Percentiles rank a stretch among this genome's conserved stretches.
Conservation (phyloP, 1,140 invertebrate species). For the Diabrotica virgifera region DNA sequence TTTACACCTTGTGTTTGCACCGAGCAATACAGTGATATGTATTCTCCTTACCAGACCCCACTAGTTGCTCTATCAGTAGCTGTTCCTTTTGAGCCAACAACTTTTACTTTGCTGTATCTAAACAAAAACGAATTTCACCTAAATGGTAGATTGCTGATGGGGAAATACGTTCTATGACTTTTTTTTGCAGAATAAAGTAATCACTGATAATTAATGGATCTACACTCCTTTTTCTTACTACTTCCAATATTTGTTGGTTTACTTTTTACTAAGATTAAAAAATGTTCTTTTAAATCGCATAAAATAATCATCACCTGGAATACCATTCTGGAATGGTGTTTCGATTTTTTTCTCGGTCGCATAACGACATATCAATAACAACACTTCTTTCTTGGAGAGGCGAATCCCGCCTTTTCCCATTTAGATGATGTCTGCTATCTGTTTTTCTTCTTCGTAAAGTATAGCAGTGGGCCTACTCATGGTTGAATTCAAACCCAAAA, state of each 20-base stretch:
- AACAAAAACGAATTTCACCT: slow-evolving; percentile 42
- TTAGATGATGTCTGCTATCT: no score
- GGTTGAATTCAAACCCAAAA: no score
- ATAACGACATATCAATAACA: no score
- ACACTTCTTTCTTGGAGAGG: no score
- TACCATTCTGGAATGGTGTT: no score
- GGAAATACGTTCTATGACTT: slow-evolving; percentile 30
- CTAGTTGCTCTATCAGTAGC: no score
- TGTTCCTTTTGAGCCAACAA: background rate
- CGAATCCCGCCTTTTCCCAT: no score
- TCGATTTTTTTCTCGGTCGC: no score
- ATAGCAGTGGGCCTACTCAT: no score
- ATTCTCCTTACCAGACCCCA: background rate
- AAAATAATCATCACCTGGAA: no score
- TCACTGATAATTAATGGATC: slow-evolving; percentile 38
- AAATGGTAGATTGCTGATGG: slow-evolving; percentile 42
- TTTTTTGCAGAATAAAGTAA: background rate
- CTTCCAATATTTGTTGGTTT: slow-evolving; percentile 16
- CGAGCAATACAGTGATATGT: background rate
- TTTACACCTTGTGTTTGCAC: background rate
- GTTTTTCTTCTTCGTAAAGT: no score
- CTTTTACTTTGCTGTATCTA: slow-evolving; percentile 10
- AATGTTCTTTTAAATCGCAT: slow-evolving; percentile 13
- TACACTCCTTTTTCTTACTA: slow-evolving; percentile 16
- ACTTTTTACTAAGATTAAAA: slow-evolving; percentile 9